phyloP scores from a whole-genome alignment of 2,888 invertebrate species.

The Nowickia ferox region DNA sequence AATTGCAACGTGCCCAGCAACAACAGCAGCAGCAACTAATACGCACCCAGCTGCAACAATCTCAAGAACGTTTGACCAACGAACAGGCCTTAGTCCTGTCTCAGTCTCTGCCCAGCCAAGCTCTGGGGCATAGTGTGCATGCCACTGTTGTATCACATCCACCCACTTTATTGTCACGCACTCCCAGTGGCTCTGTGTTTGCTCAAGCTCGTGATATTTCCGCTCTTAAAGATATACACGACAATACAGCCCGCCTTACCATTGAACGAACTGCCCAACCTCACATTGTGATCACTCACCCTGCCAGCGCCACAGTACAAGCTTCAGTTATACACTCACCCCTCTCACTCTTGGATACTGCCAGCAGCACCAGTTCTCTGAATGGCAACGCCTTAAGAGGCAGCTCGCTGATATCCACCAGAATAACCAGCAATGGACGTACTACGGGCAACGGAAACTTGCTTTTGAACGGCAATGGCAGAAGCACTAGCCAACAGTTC shows the following conservation, averaged over 20 bases:
- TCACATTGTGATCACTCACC: constrained; percentile 78
- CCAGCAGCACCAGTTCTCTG: constrained; percentile 58
- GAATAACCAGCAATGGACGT: constrained; percentile 73
- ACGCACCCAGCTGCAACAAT: constrained; percentile 79
- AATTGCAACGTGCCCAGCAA: constrained; percentile 75
- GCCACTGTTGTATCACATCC: constrained; percentile 81
- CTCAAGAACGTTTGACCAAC: constrained; percentile 77
- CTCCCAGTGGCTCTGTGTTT: constrained; percentile 75
- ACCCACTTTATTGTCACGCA: constrained; percentile 78
- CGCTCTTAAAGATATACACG: constrained; percentile 74
- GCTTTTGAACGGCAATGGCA: constrained; percentile 71
- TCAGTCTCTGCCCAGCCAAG: constrained; percentile 76
- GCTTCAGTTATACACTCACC: constrained; percentile 80
- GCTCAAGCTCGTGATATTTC: constrained; percentile 77
- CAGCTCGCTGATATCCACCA: constrained; percentile 70
- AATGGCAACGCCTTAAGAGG: constrained; percentile 75
- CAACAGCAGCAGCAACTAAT: constrained; percentile 81
- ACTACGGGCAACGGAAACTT: constrained; percentile 71
- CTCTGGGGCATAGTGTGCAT: constrained; percentile 80
- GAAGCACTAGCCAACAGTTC: constrained; percentile 74
- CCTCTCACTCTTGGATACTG: constrained; percentile 76
- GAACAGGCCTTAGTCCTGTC: constrained; percentile 78
- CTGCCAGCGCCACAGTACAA: constrained; percentile 80
- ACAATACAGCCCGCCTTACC: constrained; percentile 75
- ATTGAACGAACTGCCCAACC: constrained; percentile 78